Evolutionary conservation across 23 tunicate species (phyloP), one percentile per base, ranked within the genome.

Genomic region (Styela clava): DNA sequence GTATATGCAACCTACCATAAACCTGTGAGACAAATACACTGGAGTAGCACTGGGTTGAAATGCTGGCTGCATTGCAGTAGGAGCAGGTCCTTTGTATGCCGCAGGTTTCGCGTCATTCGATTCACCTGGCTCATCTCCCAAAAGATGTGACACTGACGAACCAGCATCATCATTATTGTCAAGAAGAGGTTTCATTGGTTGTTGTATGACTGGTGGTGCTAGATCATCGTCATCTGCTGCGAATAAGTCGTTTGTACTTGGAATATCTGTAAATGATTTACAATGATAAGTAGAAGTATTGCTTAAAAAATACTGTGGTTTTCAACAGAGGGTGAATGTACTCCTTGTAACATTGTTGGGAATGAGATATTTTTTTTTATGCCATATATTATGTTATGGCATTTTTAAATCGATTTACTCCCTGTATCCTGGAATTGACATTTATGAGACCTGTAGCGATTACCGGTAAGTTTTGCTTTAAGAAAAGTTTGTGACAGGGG

Each of bases 21-120:
- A 86, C 24, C 94, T 68, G 78, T 92, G 89, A 2, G 99, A 82
- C 21, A 90, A 77, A 62, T 87, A 78, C 0, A 69, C 80, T 5
- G 95, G 91, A 12, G 94, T 94, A 7, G 99, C 82, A 24, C 87
- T 74, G 0, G 91, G 83, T 34, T 88, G 99, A 82, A 88, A 94
- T 7, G 94, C 80, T 5, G 88, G 91, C 61, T 96, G 99, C 99
- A 91, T 87, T 21, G 61, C 34, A 5, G 74, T 68, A 20, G 86
- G 86, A 24, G 30, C 33, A 1, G 81, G 81, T 5, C 81, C 81
- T 44, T 76, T 29, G 71, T 76, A 76, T 1, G 22, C 16, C 30
- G 24, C 63, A 18, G 71, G 31, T 44, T 35, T 52, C 18, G 63
- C 63, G 16, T 44, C 65, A 16, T 67, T 67, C 22, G 30, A 25